These are phyloP conservation scores for Spodoptera exigua DNA, from an alignment of 2,888 invertebrate species.

Conservation along the genomic window DNA sequence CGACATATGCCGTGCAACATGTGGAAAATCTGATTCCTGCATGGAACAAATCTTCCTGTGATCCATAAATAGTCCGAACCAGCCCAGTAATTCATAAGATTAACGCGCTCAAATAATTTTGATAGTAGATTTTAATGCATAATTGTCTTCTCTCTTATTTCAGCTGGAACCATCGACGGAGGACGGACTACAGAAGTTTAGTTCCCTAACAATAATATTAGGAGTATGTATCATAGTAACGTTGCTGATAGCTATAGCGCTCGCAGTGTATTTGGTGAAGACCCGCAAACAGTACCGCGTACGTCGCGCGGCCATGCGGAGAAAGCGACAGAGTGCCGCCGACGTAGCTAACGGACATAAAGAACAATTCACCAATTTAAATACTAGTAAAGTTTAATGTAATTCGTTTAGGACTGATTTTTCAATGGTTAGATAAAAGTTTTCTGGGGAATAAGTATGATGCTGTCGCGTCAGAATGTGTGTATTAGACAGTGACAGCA, in stretches of 20 bases:
- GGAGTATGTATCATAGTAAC: conserved; percentile 73
- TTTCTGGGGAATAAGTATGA: too few relatives aligned
- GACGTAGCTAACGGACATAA: conserved; percentile 77
- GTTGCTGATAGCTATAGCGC: conserved; percentile 73
- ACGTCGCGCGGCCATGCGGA: conserved; percentile 72
- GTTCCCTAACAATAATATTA: conserved; percentile 73
- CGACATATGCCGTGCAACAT: too few relatives aligned
- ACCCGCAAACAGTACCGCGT: conserved; percentile 74
- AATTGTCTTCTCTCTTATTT: conserved; percentile 47
- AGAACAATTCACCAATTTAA: conserved; percentile 78
- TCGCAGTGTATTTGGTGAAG: conserved; percentile 77
- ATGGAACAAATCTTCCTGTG: too few relatives aligned
- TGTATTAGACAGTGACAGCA: too few relatives aligned
- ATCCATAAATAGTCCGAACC: too few relatives aligned
- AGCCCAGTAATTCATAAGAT: too few relatives aligned
- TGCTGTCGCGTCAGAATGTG: too few relatives aligned
- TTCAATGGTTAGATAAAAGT: too few relatives aligned
- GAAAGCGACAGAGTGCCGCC: conserved; percentile 76
- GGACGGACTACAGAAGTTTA: conserved; percentile 58
- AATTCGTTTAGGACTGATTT: too few relatives aligned
- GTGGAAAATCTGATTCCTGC: too few relatives aligned
- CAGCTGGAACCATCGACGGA: conserved; percentile 78
- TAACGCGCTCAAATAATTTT: too few relatives aligned
- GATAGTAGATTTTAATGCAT: too few relatives aligned
- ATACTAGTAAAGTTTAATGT: conserved; percentile 68